phyloP scores from a whole-genome alignment of 2,113 vertebrate species.

The Eira barbara region DNA sequence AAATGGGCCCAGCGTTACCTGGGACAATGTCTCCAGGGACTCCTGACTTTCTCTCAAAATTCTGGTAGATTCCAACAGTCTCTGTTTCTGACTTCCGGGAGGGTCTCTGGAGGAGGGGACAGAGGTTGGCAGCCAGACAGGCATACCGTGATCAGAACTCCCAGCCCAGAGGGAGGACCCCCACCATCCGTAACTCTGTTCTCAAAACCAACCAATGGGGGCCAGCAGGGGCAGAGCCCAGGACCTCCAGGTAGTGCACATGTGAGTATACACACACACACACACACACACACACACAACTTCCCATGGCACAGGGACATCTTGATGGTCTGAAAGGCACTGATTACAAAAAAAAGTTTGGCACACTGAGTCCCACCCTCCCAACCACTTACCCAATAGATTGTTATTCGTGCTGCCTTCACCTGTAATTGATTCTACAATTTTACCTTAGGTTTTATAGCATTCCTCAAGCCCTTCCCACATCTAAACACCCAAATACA shows the following conservation, averaged over 20 bases:
- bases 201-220: neutral
- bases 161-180: neutral
- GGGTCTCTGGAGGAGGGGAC: slow-evolving; percentile 84
- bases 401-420: neutral
- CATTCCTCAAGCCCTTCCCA: neutral
- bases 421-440: neutral
- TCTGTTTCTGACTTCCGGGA: slow-evolving; percentile 88
- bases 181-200: neutral
- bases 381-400: neutral
- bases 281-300: neutral
- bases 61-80: slow-evolving; percentile 92
- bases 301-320: neutral
- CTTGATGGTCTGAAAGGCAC: neutral
- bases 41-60: slow-evolving; percentile 86
- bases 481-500: neutral
- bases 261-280: neutral
- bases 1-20: slow-evolving; percentile 70
- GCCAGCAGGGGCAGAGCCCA: neutral
- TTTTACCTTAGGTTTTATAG: neutral
- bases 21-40: slow-evolving; percentile 77
- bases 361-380: neutral
- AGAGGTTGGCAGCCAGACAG: neutral
- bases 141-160: neutral
- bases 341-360: neutral
- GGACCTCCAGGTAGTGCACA: fast-evolving